Evolutionary conservation across 2,888 invertebrate species (phyloP).

Genomic region (Scrobipalpa atriplicella): DNA sequence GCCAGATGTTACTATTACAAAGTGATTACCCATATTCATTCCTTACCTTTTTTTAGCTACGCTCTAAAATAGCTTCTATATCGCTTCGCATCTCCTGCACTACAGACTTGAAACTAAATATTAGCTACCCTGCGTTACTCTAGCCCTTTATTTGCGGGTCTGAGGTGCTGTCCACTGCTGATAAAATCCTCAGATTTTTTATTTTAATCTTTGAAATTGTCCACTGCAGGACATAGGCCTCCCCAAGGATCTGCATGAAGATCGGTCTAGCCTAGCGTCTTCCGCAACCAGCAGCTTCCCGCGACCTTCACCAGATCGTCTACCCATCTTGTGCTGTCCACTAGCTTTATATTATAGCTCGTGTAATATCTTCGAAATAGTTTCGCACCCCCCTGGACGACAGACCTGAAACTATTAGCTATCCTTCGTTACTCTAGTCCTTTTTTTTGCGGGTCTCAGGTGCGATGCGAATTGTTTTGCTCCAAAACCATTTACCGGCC

Average conservation of each 20-base stretch:
- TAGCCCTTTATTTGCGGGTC: constrained; percentile 17
- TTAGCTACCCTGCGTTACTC: not conserved
- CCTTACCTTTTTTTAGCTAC: not conserved
- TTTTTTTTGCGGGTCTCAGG: constrained; percentile 53
- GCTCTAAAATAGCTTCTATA: not conserved
- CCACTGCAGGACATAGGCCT: too few relatives aligned
- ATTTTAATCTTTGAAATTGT: not conserved
- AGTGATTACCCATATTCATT: too few relatives aligned
- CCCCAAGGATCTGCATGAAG: too few relatives aligned
- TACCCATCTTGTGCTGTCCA: too few relatives aligned
- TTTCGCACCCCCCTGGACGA: not conserved
- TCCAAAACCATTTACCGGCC: constrained; percentile 55
- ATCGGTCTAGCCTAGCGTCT: too few relatives aligned
- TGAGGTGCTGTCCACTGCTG: too few relatives aligned
- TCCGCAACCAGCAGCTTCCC: not conserved
- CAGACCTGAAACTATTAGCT: constrained; percentile 14
- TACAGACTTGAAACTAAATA: constrained; percentile 1
- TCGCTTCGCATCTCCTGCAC: not conserved
- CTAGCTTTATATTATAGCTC: too few relatives aligned
- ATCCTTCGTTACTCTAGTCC: constrained; percentile 19
- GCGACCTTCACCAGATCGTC: too few relatives aligned
- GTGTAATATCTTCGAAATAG: not conserved
- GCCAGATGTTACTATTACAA: too few relatives aligned
- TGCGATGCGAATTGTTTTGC: constrained; percentile 58
- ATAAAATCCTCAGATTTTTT: too few relatives aligned